Base-by-base conservation (phyloP, 2,113 vertebrate genomes). In the Caloenas nicobarica region DNA sequence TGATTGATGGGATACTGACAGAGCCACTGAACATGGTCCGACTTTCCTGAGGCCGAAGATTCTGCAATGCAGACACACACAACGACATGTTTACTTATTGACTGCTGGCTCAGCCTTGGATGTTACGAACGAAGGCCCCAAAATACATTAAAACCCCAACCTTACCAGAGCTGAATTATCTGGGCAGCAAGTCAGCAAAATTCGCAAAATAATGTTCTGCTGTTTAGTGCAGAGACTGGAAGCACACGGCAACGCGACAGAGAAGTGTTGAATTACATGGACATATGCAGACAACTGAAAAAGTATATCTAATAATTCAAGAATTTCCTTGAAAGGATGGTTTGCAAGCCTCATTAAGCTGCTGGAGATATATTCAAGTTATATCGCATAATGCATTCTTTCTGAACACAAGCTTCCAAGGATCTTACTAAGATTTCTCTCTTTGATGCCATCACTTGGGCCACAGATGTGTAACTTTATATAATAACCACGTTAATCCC, bases 1-100 rank as follows among this genome's bases (percentile, higher is more conserved):
- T 98, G 98, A 99, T 99, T 13, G 99, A 99, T 5, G 99, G 99
- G 95, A 99, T 99, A 91, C 99, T 99, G 98, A 99, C 99, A 0
- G 99, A 99, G n/a, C 99, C 99, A 14, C 99, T 99, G 98, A 99
- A 99, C 26, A 99, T 98, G 0, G 99, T 97, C 36, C 99, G 98
- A 89, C 96, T 99, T 97, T 99, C 99, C 98, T 99, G 99, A 95
- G 98, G 98, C 97, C 99, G 98, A 60, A 99, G 98, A 94, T 99
- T 99, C 99, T 99, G 97, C 46, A 95, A 95, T 29, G 96, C 92
- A 96, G 48, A 88, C 81, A 95, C 53, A 96, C n/a, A 96, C 60
- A 46, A 54, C 0, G 16, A 83, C 54, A 94, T 0, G 2, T 50
- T 82, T 85, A 74, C 54, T 93, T 44, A 93, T 2, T 65, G 72